Conservation (phyloP, 2,797 vertebrate species). For the Anas capensis region DNA sequence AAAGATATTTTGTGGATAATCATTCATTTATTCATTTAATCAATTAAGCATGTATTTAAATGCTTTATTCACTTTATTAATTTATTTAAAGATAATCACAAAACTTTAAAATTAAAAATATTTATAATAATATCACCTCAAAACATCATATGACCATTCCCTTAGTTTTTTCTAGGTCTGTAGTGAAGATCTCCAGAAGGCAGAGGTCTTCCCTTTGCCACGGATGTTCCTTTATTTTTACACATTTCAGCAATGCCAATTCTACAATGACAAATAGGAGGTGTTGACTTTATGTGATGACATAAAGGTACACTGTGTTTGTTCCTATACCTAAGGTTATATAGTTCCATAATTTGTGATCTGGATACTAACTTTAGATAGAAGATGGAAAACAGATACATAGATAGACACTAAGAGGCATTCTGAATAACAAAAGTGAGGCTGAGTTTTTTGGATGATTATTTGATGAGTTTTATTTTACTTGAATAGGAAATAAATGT, state of each 20-base stretch:
- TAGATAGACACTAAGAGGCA: neutral
- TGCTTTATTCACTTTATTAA: neutral
- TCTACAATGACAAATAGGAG: neutral
- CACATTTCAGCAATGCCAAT: neutral
- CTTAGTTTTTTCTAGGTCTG: neutral
- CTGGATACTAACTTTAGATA: neutral
- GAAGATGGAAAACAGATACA: neutral
- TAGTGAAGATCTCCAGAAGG: neutral
- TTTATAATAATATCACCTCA: neutral
- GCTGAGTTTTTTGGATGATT: neutral
- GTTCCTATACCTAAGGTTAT: neutral
- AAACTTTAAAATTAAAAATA: neutral
- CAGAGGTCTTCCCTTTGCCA: neutral
- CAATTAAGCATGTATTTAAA: neutral
- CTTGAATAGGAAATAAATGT: conserved; percentile 4
- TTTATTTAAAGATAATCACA: neutral
- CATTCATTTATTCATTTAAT: neutral
- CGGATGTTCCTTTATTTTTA: neutral
- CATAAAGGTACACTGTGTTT: neutral
- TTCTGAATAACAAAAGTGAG: neutral
- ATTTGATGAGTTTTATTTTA: neutral
- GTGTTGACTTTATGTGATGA: neutral
- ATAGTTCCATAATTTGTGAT: neutral
- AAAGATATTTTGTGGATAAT: neutral
- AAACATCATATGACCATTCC: neutral